Base-by-base conservation (phyloP, 2,113 vertebrate species). In the Prionailurus bengalensis region DNA sequence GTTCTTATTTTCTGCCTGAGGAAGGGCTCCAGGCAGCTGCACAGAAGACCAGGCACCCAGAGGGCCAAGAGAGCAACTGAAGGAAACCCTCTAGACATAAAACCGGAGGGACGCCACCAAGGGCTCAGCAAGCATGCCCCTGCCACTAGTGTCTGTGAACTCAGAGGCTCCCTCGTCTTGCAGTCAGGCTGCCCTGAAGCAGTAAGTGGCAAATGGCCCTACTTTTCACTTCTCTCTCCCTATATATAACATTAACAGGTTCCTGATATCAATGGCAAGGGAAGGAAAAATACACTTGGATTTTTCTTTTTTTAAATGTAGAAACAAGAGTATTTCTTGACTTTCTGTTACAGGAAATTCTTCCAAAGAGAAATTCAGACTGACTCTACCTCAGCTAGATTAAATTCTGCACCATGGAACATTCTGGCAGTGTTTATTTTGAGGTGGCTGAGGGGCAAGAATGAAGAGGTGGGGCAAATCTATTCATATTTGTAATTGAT, bases 311-410 rank as follows among this genome's bases (percentile, higher is more conserved):
- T 65, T 82, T 27, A 7, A 80, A 89, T 55, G 73, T 27, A 80
- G n/a, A 95, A 81, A 45, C 7, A 29, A 80, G 55, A 58, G 19
- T 58, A 58, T 58, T 90, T 92, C 65, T 48, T 86, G 73, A 86
- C 33, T 81, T 91, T 61, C 23, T 83, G 39, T 94, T 8, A 82
- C 0, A 65, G n/a, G 73, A 96, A 58, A 81, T 7, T 11, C 70
- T 87, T 78, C 36, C 53, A 78, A 86, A 58, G 21, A 89, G 83
- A 71, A 89, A 53, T 70, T 42, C 70, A 70, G 42, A 68, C 21
- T 81, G 68, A 73, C 76, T 66, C 51, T 55, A 13, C 33, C 33
- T 25, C 3, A 3, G 53, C 45, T 42, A 39, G 45, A 80, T 27
- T 19, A 68, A 68, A 55, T 21, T 63, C 8, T 45, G 74, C 11